Base-by-base conservation (phyloP, 37 sponge, comb jelly and placozoan species). In the Haliclona indistincta region DNA sequence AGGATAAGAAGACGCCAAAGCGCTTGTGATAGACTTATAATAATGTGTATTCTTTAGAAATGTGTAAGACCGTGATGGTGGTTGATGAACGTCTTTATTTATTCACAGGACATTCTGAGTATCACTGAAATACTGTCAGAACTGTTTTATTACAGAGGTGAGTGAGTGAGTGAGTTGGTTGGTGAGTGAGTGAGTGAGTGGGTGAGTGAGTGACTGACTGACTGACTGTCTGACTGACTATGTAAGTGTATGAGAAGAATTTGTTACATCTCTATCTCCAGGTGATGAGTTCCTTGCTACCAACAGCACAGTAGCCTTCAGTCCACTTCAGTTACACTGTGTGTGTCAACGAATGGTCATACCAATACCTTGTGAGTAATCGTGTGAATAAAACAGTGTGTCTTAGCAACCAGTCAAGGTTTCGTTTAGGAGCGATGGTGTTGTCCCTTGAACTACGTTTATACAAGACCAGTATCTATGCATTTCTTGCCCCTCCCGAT, bases 311-410 rank as follows among this genome's bases (percentile, higher is more conserved):
- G 28, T 58, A 20, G 60, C 60, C 11, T 58, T 58, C 60, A 81
- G 77, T 66, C 88, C 88, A 4, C 61, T 81, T 0, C 88, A 88
- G 67, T 68, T 88, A 29, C 82, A 88, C 73, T 88, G 88, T 54
- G 43, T 88, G 56, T 77, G 71, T 26, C 64, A 73, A 60, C 58
- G 81, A 41, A 30, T 88, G 37, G 38, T 56, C 23, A 56, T 88
- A 2, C 88, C 88, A 13, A 49, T 76, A 28, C 71, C 63, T 40
- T 76, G 70, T 47, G 15, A 47, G n/a, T n/a, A n/a, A n/a, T n/a
- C n/a, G n/a, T n/a, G n/a, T 47, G 15, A 17, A 47, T 47, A 47
- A 10, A 47, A 15, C 15, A 47, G 51, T 17, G 15, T 47, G 15
- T 47, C 51, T 47, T 10, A 47, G 10, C 10, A 47, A 47, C 10